These are phyloP conservation scores for Atta colombica DNA, from an alignment of 1,140 invertebrate genomes.

Conservation along the genomic window DNA sequence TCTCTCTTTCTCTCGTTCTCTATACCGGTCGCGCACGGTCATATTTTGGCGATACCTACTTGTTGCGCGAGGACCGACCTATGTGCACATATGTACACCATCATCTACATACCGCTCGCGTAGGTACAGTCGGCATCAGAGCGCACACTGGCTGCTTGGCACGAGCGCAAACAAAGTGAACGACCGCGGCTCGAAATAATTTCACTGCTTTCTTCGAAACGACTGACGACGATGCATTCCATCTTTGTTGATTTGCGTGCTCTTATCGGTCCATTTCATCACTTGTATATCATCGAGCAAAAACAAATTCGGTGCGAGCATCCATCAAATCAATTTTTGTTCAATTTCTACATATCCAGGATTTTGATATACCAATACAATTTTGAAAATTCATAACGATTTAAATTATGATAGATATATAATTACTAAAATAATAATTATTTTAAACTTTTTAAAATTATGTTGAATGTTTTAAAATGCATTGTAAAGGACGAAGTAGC, in stretches of 20 bases:
- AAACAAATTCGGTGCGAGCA: neutral
- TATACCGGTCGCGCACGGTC: slow-evolving; percentile 69
- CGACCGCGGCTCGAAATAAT: slow-evolving; percentile 72
- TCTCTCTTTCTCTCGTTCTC: slow-evolving; percentile 24
- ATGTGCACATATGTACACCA: slow-evolving; percentile 65
- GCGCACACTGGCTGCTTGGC: slow-evolving; percentile 62
- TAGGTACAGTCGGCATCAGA: slow-evolving; percentile 62
- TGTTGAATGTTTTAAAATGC: no score
- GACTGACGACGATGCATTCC: neutral
- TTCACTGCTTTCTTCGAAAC: slow-evolving; percentile 54
- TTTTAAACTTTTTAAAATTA: no score
- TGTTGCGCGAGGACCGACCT: slow-evolving; percentile 80
- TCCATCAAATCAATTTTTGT: no score
- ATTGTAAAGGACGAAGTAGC: neutral
- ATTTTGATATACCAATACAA: neutral
- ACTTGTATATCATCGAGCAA: neutral
- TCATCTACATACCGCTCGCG: slow-evolving; percentile 66
- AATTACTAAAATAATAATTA: no score
- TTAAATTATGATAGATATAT: no score
- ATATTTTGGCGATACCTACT: slow-evolving; percentile 85
- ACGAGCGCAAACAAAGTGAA: slow-evolving; percentile 70
- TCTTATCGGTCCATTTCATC: slow-evolving; percentile 4
- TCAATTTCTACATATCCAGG: no score
- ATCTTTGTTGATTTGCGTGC: neutral
- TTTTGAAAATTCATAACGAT: no score